These are phyloP conservation scores for Drosophila cyrtoloma DNA, from an alignment of 2,888 invertebrate species.

Conservation along the genomic window DNA sequence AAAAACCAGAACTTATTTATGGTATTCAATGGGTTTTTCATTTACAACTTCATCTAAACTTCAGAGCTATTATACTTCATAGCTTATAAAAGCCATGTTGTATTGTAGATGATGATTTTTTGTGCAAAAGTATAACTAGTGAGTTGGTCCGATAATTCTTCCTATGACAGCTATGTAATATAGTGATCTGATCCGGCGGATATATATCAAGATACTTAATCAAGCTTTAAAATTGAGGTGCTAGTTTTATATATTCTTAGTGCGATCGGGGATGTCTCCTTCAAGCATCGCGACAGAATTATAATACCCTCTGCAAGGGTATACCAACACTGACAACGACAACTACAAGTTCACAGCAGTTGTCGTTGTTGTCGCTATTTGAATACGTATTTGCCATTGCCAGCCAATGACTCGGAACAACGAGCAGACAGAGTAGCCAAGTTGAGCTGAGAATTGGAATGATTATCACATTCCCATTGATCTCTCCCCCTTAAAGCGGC, in stretches of 20 bases:
- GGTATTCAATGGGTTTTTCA: neutral
- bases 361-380: slow-evolving; percentile 64
- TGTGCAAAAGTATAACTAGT: fast-evolving
- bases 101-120: neutral
- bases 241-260: neutral
- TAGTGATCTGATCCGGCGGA: neutral
- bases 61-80: neutral
- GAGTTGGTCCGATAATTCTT: neutral
- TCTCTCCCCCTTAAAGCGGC: slow-evolving; percentile 46
- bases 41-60: neutral
- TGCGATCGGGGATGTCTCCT: neutral
- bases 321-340: slow-evolving; percentile 14
- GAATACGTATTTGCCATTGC: slow-evolving; percentile 67
- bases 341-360: slow-evolving; percentile 16
- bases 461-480: slow-evolving; percentile 67
- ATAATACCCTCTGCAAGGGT: slow-evolving; percentile 9
- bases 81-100: neutral
- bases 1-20: neutral
- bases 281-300: neutral
- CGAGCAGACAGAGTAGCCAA: slow-evolving; percentile 22
- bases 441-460: slow-evolving; percentile 45
- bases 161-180: neutral
- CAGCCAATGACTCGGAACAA: slow-evolving; percentile 76
- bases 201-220: neutral
- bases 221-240: neutral